Evolutionary conservation across 2,888 invertebrate species (phyloP).

Genomic region (Pseudanteris insignis): DNA sequence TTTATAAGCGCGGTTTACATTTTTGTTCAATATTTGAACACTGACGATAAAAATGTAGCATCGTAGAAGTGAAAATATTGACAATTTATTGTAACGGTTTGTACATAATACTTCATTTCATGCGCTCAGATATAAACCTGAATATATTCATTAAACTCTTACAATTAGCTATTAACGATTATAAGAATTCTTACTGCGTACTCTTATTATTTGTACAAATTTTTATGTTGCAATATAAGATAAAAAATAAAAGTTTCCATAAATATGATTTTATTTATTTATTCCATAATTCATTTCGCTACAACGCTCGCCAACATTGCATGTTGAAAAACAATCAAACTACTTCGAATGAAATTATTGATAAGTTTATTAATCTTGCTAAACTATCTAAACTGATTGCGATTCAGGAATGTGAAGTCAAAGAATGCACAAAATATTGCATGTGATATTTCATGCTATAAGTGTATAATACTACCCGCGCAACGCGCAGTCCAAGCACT

Average conservation of each 20-base stretch:
- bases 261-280: too few species aligned
- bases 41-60: conserved; percentile 23
- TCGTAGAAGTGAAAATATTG: conserved; percentile 36
- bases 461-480: too few species aligned
- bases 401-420: too few species aligned
- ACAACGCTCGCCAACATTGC: too few species aligned
- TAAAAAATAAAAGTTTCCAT: conserved; percentile 59
- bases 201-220: conserved; percentile 59
- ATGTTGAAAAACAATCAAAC: too few species aligned
- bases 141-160: conserved; percentile 43
- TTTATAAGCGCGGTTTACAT: conserved; percentile 37
- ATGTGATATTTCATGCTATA: too few species aligned
- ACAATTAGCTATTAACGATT: conserved; percentile 43
- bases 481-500: too few species aligned
- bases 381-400: too few species aligned
- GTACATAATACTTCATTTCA: conserved; percentile 44
- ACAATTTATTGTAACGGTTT: conserved; percentile 37
- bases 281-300: too few species aligned
- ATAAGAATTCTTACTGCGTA: conserved; percentile 40
- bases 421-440: too few species aligned
- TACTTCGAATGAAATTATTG: too few species aligned
- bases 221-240: conserved; percentile 66
- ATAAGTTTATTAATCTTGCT: too few species aligned
- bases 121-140: conserved; percentile 38
- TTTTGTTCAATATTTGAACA: conserved; percentile 58